Conservation (phyloP, 1,140 invertebrate species). For the Myzus persicae region DNA sequence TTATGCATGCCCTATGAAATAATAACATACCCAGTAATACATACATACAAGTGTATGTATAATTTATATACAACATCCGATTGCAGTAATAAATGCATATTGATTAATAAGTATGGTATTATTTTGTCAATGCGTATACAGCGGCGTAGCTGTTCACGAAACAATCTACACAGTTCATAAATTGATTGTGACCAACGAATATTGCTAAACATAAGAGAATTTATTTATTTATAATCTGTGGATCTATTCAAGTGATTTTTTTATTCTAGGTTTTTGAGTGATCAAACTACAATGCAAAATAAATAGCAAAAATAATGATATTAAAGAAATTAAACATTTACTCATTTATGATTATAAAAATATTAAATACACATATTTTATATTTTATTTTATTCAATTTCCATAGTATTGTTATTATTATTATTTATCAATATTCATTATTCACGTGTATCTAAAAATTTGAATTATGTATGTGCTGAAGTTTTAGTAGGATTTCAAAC, state of each 20-base stretch:
- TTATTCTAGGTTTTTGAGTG: not conserved
- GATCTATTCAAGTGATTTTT: not conserved
- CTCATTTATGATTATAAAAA: not conserved
- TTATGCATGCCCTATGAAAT: not conserved
- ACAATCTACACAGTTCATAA: not conserved
- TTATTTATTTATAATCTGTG: not conserved
- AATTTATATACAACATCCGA: not conserved
- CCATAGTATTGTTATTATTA: not conserved
- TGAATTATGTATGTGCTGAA: not conserved
- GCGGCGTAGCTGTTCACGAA: not conserved
- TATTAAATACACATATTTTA: not conserved
- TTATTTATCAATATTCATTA: not conserved
- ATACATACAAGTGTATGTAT: not conserved
- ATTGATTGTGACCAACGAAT: not conserved
- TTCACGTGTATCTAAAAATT: not conserved
- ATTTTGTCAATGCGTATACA: not conserved
- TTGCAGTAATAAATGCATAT: slow-evolving; percentile 15
- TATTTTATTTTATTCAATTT: not conserved
- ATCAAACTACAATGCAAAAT: not conserved
- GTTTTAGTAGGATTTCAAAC: not conserved
- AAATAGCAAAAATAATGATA: not conserved
- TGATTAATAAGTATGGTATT: not conserved
- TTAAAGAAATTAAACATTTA: not conserved
- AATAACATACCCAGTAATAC: not conserved
- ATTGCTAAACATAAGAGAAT: not conserved